Conservation (phyloP, 2,797 vertebrate species). For the Lutjanus argentimaculatus region DNA sequence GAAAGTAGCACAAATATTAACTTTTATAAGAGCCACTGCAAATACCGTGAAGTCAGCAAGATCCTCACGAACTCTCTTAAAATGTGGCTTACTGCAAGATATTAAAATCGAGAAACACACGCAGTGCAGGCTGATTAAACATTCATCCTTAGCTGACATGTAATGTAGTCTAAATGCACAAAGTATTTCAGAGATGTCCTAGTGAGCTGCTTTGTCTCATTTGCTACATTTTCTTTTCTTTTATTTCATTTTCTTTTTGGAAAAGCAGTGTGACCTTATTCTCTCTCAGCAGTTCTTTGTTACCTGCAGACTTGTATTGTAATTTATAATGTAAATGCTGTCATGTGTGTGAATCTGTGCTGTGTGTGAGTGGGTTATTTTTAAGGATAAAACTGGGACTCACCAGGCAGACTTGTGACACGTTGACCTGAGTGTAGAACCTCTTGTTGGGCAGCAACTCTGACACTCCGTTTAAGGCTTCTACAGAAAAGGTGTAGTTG, state of each 20-base stretch:
- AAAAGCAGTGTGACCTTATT: slow-evolving; percentile 33
- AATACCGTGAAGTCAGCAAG: background rate
- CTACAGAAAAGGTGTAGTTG: slow-evolving; percentile 94
- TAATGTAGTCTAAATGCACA: slow-evolving; percentile 4
- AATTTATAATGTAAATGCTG: background rate
- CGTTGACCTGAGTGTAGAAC: slow-evolving; percentile 90
- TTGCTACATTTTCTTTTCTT: slow-evolving; percentile 3
- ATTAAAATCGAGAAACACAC: background rate
- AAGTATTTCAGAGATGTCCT: background rate
- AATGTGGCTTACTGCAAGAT: background rate
- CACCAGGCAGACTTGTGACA: slow-evolving; percentile 91
- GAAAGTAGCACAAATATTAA: background rate
- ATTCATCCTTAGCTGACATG: background rate
- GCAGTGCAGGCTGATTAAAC: slow-evolving; percentile 16
- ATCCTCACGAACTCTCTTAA: background rate
- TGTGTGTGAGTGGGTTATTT: background rate
- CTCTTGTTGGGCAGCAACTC: slow-evolving; percentile 86
- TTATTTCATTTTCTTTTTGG: slow-evolving; percentile 5
- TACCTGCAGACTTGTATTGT: background rate
- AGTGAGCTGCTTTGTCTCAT: background rate
- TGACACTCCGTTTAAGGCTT: slow-evolving; percentile 92
- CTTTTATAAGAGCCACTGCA: background rate
- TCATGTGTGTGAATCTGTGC: background rate
- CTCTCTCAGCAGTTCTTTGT: slow-evolving; percentile 10
- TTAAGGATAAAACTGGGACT: slow-evolving; percentile 8